A percentile compares a stretch with the other conserved stretches of the same genome.
These are phyloP conservation scores for Drosophila pectinifera DNA, from an alignment of 1,140 invertebrate species.

Conservation along the genomic window DNA sequence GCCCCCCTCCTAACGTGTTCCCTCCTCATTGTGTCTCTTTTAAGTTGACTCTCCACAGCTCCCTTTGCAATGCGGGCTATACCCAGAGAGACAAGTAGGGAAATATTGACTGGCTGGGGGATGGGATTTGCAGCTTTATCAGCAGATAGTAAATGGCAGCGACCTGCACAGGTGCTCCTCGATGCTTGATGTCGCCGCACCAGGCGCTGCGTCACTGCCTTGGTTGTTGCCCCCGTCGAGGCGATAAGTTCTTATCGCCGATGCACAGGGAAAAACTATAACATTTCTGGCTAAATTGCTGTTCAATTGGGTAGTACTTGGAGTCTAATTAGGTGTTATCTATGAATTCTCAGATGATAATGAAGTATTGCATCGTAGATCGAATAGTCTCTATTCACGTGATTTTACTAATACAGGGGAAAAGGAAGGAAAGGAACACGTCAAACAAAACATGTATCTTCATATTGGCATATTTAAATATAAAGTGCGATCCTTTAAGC, in stretches of 20 bases:
- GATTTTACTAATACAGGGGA: too few species aligned
- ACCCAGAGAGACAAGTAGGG: constrained; percentile 11
- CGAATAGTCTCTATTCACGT: too few species aligned
- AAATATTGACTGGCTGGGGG: constrained; percentile 8
- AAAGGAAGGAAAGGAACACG: too few species aligned
- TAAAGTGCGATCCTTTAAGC: not conserved
- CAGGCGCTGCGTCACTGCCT: constrained; percentile 17
- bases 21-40: not conserved
- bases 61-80: constrained; percentile 23
- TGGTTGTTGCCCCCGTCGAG: constrained; percentile 16
- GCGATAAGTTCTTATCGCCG: constrained; percentile 15
- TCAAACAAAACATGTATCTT: too few species aligned
- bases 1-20: constrained; percentile 29
- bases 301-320: not conserved
- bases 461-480: not conserved
- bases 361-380: too few species aligned
- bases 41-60: constrained; percentile 9
- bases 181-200: not conserved
- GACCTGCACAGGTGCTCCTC: constrained; percentile 22
- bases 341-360: not conserved
- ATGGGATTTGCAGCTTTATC: constrained; percentile 27
- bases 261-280: constrained; percentile 3
- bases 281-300: not conserved
- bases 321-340: not conserved
- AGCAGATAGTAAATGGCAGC: constrained; percentile 1